These are phyloP conservation scores for Microplitis deprimator DNA, from an alignment of 2,888 invertebrate genomes.

Conservation along the genomic window DNA sequence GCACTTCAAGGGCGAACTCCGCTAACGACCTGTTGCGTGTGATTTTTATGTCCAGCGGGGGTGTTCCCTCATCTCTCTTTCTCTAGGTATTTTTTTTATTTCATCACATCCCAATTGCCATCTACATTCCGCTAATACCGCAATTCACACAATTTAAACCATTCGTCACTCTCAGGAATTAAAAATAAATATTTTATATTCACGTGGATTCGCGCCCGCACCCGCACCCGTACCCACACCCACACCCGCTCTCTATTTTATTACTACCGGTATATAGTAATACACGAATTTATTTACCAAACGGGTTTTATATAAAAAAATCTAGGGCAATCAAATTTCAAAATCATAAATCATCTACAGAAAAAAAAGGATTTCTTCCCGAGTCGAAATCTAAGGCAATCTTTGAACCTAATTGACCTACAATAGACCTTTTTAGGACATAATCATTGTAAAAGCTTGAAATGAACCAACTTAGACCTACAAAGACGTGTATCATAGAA, in stretches of 20 bases:
- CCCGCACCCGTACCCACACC: too few relatives aligned
- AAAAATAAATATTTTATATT: conserved; percentile 1
- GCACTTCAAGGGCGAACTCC: conserved; percentile 49
- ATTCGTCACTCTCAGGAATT: not conserved
- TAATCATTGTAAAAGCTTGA: too few relatives aligned
- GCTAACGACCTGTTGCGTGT: conserved; percentile 55
- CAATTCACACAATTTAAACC: not conserved
- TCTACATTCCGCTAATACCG: not conserved
- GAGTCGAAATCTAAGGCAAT: too few relatives aligned
- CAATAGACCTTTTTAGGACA: too few relatives aligned
- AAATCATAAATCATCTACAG: not conserved
- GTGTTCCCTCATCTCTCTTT: not conserved
- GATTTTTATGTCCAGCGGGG: conserved; percentile 48
- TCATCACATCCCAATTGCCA: not conserved
- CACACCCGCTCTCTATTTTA: not conserved
- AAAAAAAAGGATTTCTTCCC: not conserved
- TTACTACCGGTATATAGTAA: not conserved
- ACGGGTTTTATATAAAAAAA: not conserved
- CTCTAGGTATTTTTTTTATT: not conserved
- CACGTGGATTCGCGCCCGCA: not conserved
- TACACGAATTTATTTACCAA: not conserved
- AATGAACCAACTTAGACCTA: too few relatives aligned
- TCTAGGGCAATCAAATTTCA: not conserved
- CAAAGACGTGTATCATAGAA: too few relatives aligned
- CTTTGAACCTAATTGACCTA: too few relatives aligned